Base-by-base conservation (phyloP, 2,797 vertebrate genomes). In the Fistularia tabacaria region DNA sequence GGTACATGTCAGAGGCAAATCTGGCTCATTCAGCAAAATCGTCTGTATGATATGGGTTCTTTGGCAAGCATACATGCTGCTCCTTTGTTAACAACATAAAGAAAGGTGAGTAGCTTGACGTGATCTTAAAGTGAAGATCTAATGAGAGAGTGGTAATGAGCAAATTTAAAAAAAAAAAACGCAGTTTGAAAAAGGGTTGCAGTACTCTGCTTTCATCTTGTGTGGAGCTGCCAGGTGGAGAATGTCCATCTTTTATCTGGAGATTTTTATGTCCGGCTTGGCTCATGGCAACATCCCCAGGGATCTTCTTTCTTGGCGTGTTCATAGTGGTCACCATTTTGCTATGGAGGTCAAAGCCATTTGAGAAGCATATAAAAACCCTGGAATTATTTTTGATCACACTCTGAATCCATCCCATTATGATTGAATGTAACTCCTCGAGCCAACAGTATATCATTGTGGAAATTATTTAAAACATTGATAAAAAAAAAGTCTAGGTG, bases 311-410 rank as follows among this genome's bases (percentile, higher is more conserved):
- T 76, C 86, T 85, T 89, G 85, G 85, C 85, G 79, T 82, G 80
- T 79, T 79, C 72, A 69, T 68, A 66, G 80, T 80, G 83, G 83
- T 86, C 78, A 87, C 81, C 81, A 73, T 85, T 88, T 86, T 82
- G 71, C 76, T 76, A 68, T 74, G 67, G 79, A 87, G 86, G 86
- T 88, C 85, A 89, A 84, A 88, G 83, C 86, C 82, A 85, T 87
- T 85, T 82, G 67, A 84, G 80, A 83, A 87, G 84, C 78, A 85
- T 84, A 82, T 84, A 83, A 83, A 83, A 63, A 74, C 73, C 61
- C 61, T 38, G 51, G 56, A 84, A 84, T 81, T 76, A 72, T 85
- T 85, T 85, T 82, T 80, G 82, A 85, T 84, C 83, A 62, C 77
- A 40, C 77, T 48, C 74, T 75, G 76, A 80, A 76, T 81, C 76